Base-by-base conservation (phyloP, 2,888 invertebrate genomes). In the Pachymerium ferrugineum region DNA sequence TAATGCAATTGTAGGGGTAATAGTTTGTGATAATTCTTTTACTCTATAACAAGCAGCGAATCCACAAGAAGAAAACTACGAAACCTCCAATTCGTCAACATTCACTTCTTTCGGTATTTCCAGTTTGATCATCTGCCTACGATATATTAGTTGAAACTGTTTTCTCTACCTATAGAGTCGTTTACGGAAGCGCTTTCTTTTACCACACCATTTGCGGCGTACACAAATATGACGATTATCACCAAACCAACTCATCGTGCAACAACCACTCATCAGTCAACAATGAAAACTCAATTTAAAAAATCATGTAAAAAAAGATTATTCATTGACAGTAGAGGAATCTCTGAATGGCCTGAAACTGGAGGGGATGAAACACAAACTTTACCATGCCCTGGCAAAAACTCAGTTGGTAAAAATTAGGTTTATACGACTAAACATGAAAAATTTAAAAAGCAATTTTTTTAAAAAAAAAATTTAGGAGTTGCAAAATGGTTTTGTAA, bases 401-500 rank as follows among this genome's bases (percentile, higher is more conserved):
- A 54, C 16, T 54, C 47, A 19, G 16, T 10, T 22, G 47, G 47
- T 54, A 54, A 54, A 16, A 19, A 3, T 22, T 54, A n/a, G n/a
- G n/a, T n/a, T n/a, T n/a, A n/a, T n/a, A n/a, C 38, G 0, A 38
- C 47, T 6, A 19, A 54, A 19, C 22, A 22, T 54, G 38, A 8
- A 4, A 8, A 4, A 4, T 38, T 1, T 38, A 38, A 38, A 14
- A 16, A 0, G 3, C n/a, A 12, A 3, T 54, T 22, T 19, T 54
- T 1, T n/a, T n/a, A n/a, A n/a, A n/a, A n/a, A n/a, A n/a, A n/a
- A n/a, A n/a, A n/a, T n/a, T n/a, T 3, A 54, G 47, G 47, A 3
- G 16, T 54, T 54, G 47, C 47, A 12, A 54, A n/a, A 54, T 54
- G 47, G 47, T 54, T 54, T 54, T 54, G 47, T 10, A 54, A 54